These are phyloP conservation scores for Heliocidaris erythrogramma DNA, from an alignment of 35 echinoderm and acorn worm species.

Conservation along the genomic window DNA sequence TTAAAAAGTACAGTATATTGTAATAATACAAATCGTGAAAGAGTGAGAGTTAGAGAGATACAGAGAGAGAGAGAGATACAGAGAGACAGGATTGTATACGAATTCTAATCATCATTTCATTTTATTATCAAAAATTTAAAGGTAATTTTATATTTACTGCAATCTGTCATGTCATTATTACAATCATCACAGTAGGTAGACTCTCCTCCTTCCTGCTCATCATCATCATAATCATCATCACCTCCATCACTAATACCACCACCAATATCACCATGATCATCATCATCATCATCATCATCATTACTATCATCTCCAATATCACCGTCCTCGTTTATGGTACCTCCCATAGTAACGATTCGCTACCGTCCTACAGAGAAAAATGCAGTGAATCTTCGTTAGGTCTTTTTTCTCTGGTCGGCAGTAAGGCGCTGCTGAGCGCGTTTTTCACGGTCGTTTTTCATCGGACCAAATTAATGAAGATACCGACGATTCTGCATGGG, in stretches of 20 bases:
- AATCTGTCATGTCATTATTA: background rate
- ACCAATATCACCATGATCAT: background rate
- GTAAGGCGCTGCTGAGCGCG: slow-evolving; percentile 11
- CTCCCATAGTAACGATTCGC: background rate
- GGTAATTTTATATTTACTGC: no score
- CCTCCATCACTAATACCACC: background rate
- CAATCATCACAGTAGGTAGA: background rate
- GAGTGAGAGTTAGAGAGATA: no score
- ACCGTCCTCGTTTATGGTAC: background rate
- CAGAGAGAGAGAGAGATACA: no score
- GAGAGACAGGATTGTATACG: no score
- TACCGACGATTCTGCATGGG: slow-evolving; percentile 22
- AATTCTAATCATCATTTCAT: no score
- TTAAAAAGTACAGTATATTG: no score
- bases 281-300: background rate
- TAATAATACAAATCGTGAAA: no score
- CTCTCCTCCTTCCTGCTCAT: background rate
- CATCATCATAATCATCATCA: background rate
- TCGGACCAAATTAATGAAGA: slow-evolving; percentile 45
- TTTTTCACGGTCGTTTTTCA: slow-evolving; percentile 40
- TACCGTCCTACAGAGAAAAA: background rate
- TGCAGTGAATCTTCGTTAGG: no score
- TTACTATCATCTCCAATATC: background rate
- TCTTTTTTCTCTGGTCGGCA: background rate
- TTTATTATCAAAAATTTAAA: no score